A percentile compares a stretch with the other conserved stretches of the same genome.
Evolutionary conservation across 2,113 vertebrate genomes (phyloP).

Genomic region (Cyphomyrus plagiostoma): DNA sequence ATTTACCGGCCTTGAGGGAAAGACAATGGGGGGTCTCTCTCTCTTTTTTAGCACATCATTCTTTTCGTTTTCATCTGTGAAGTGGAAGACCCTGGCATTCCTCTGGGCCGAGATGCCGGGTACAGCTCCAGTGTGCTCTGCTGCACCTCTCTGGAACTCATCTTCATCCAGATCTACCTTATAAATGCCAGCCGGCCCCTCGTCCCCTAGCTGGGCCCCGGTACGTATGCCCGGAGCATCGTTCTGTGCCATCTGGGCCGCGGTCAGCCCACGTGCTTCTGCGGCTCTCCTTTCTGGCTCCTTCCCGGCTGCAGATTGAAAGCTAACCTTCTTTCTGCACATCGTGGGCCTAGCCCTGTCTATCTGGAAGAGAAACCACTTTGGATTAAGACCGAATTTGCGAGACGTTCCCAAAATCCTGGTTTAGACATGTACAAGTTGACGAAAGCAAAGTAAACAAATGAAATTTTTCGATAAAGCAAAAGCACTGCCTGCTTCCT

Average conservation of each 20-base stretch:
- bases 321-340: constrained; percentile 48
- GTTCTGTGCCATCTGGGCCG: background rate
- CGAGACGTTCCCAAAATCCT: background rate
- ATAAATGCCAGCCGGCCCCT: background rate
- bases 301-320: constrained; percentile 34
- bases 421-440: background rate
- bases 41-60: constrained; percentile 41
- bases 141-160: background rate
- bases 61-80: constrained; percentile 27
- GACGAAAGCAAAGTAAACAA: background rate
- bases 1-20: constrained; percentile 35
- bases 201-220: background rate
- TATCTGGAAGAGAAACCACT: constrained; percentile 21
- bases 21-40: constrained; percentile 19
- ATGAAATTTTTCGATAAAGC: background rate
- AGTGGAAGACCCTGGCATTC: constrained; percentile 48
- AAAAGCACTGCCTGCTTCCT: background rate
- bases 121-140: background rate
- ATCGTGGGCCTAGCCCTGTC: background rate
- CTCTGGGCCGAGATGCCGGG: background rate
- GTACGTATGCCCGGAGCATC: background rate
- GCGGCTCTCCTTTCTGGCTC: background rate
- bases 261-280: background rate
- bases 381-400: background rate
- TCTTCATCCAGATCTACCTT: background rate